Percentiles rank a stretch among this genome's conserved stretches.
These are phyloP conservation scores for Drosophila picticornis DNA, from an alignment of 2,888 invertebrate species.

Conservation along the genomic window DNA sequence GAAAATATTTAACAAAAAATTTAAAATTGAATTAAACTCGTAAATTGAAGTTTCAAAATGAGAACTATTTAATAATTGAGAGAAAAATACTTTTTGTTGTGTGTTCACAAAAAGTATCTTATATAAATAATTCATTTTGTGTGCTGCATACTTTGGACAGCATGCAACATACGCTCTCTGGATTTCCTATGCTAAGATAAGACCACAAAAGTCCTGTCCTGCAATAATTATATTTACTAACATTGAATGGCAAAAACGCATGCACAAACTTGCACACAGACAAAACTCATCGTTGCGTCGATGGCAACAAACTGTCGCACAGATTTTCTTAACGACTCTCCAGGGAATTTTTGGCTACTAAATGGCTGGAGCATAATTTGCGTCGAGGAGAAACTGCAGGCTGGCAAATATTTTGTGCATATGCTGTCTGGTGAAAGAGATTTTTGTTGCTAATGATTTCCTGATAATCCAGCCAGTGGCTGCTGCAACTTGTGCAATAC, in stretches of 20 bases:
- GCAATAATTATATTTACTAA: conserved; percentile 57
- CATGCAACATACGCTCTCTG: background rate
- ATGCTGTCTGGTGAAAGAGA: conserved; percentile 50
- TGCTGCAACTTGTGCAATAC: conserved; percentile 54
- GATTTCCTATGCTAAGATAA: conserved; percentile 4
- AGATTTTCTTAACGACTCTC: conserved; percentile 73
- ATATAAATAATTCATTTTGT: background rate
- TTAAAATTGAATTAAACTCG: background rate
- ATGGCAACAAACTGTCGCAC: conserved; percentile 50
- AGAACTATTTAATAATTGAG: background rate
- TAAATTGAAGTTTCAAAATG: background rate
- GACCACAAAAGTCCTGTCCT: conserved; percentile 55
- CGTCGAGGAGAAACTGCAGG: conserved; percentile 33
- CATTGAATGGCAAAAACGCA: conserved; percentile 19
- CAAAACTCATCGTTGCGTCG: conserved; percentile 19
- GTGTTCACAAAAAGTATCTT: background rate
- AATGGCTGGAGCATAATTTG: conserved; percentile 66
- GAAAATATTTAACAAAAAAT: background rate
- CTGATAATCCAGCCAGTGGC: conserved; percentile 66
- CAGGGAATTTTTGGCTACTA: conserved; percentile 31
- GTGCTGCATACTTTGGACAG: background rate
- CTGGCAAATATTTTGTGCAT: conserved; percentile 55
- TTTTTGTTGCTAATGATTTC: conserved; percentile 76
- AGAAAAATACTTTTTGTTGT: background rate
- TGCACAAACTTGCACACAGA: conserved; percentile 9